Evolutionary conservation across 2,113 vertebrate genomes (phyloP).

Genomic region (Paracanthobrama guichenoti): DNA sequence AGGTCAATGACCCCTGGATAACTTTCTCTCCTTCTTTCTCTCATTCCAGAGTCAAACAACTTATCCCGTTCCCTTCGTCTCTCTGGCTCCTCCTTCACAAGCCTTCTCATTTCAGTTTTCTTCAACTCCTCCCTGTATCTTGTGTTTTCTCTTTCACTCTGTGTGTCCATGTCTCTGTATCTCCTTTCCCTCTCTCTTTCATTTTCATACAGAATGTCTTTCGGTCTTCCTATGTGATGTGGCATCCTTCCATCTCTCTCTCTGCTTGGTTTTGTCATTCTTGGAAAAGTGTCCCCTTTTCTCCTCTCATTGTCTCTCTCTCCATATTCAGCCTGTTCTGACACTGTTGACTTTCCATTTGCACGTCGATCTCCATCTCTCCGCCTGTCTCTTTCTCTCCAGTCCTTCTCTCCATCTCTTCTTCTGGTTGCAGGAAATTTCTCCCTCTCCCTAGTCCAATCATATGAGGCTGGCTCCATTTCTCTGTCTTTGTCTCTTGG

Average conservation of each 20-base stretch:
- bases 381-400: constrained; percentile 50
- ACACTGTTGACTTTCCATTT: constrained; percentile 53
- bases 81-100: constrained; percentile 50
- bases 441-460: constrained; percentile 47
- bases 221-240: not conserved
- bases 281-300: constrained; percentile 73
- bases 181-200: constrained; percentile 47
- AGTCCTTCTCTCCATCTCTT: constrained; percentile 60
- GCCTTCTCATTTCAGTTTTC: constrained; percentile 48
- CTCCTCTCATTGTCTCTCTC: constrained; percentile 47
- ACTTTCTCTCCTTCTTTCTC: constrained; percentile 58
- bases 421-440: constrained; percentile 37
- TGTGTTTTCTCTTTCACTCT: constrained; percentile 43
- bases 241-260: constrained; percentile 44
- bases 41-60: constrained; percentile 49
- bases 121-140: constrained; percentile 56
- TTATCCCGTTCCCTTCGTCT: constrained; percentile 54
- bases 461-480: constrained; percentile 47
- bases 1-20: constrained; percentile 48
- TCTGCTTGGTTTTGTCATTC: constrained; percentile 56
- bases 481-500: constrained; percentile 52
- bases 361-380: constrained; percentile 46
- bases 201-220: constrained; percentile 29
- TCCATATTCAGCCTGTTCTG: constrained; percentile 29
- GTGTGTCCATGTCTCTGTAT: constrained; percentile 52